These are phyloP conservation scores for Lordiphosa stackelbergi DNA, from an alignment of 1,140 invertebrate genomes.

Conservation along the genomic window DNA sequence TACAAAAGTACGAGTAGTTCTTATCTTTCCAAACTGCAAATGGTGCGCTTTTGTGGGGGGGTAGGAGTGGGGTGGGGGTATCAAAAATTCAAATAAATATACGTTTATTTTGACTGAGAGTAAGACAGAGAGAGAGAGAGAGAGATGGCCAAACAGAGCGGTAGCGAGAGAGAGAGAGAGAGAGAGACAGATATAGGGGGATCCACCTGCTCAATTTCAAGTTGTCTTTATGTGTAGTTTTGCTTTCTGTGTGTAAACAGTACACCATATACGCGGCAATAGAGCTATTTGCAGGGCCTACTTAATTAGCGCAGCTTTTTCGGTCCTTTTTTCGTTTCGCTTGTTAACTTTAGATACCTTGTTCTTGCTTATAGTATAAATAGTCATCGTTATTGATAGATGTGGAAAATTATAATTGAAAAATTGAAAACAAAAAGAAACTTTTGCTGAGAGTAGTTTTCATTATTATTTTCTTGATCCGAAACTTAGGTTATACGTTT, in stretches of 20 bases:
- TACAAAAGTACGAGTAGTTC: constrained; percentile 1
- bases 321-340: constrained; percentile 14
- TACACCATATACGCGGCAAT: constrained; percentile 77
- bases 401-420: constrained; percentile 74
- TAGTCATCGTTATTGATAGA: constrained; percentile 77
- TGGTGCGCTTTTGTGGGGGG: background rate
- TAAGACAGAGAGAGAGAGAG: constrained; percentile 20
- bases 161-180: constrained; percentile 21
- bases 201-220: constrained; percentile 67
- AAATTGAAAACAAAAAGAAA: constrained; percentile 62
- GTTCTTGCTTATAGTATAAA: constrained; percentile 26
- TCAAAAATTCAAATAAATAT: constrained; percentile 25
- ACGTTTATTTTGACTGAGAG: constrained; percentile 13
- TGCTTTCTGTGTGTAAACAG: constrained; percentile 50
- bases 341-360: constrained; percentile 16
- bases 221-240: constrained; percentile 46
- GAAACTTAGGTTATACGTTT: background rate
- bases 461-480: constrained; percentile 29
- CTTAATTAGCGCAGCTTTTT: constrained; percentile 33
- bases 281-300: constrained; percentile 67
- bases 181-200: constrained; percentile 21
- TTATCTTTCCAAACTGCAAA: background rate
- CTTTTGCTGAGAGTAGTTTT: constrained; percentile 34
- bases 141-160: constrained; percentile 25
- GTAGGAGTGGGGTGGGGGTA: constrained; percentile 2